Evolutionary conservation across 2,797 vertebrate genomes (phyloP), one percentile per base, ranked within the genome.

Genomic region (Cheracebus regulus): DNA sequence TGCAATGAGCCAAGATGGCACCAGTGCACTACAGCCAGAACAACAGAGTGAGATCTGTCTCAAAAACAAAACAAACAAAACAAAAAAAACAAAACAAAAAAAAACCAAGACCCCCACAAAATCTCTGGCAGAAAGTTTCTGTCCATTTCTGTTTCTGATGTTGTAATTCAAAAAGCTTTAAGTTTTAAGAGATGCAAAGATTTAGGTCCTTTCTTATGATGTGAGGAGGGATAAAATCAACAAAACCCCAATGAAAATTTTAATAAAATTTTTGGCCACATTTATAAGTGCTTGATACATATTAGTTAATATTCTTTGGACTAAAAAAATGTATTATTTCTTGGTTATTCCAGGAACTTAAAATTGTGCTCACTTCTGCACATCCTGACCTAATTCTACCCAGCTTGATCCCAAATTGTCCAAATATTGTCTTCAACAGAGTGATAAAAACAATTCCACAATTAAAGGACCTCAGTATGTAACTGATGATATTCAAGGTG

Each of bases 71-170:
- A 64, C 61, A 64, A 64, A 64, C 44, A n/a, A n/a, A 64, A 33
- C 61, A 64, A 64, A 15, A n/a, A 64, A 64, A 33, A 64, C 61
- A 64, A 64, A 64, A 64, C 30, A 64, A 64, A 41, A 41, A 41
- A 64, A 1, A 8, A 64, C 67, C 67, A 36, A 36, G 67, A 20
- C 67, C 19, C 67, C 67, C 20, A 86, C 76, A 94, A 52, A 95
- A 88, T 15, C 20, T 70, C 90, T 10, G 58, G 36, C 73, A 87
- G 58, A 78, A 20, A 72, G n/a, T 93, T 95, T 92, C 88, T 97
- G 80, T 72, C 55, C 50, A 86, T 57, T 81, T 85, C 52, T 97
- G 5, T 7, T 84, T 88, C 87, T 86, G 70, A 95, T 11, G 7
- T 33, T 94, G 44, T 20, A 80, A 84, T 94, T 44, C 8, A 80